Base-by-base conservation (phyloP, 2,797 vertebrate species). In the Rhinatrema bivittatum region DNA sequence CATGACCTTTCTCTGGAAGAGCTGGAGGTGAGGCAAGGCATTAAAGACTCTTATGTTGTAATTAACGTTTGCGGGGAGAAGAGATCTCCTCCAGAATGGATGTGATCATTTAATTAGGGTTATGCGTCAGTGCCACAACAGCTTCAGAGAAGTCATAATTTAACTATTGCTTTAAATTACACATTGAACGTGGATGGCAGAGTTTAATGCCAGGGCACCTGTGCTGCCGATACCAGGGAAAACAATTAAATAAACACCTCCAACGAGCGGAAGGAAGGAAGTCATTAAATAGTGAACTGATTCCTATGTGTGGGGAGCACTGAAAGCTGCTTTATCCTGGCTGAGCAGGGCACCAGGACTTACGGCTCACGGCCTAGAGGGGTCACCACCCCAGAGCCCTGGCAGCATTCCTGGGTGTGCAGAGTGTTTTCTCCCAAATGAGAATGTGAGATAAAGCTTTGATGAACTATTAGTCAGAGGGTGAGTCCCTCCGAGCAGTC, bases 41-140 rank as follows among this genome's bases (percentile, higher is more conserved):
- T 91, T 90, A 91, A 89, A 87, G 88, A 86, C 87, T 90, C 89
- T 91, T 91, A 91, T 89, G 89, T 87, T 88, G 87, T 90, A 90
- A 91, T 90, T 91, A 91, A 91, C 81, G 82, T 86, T 81, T 78
- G 76, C 83, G 81, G 82, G 81, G 77, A 85, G 79, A 82, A 80
- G 82, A 83, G 83, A 78, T 73, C 82, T 82, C 79, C 87, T 79
- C 79, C 80, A 81, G 87, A 87, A 87, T 82, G 79, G 83, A 89
- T 86, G 83, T 79, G 85, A 88, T 88, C 84, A 85, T 82, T 87
- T 93, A 92, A 93, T 94, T 91, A 91, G 92, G 84, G 85, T 91
- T 84, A 86, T 83, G 87, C 86, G 79, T 86, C 79, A 79, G 80
- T 82, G 84, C 81, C 84, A 87, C 90, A 89, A 93, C 86, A 86